phyloP scores from a whole-genome alignment of 2,113 vertebrate genomes.

The Myotis davidii region DNA sequence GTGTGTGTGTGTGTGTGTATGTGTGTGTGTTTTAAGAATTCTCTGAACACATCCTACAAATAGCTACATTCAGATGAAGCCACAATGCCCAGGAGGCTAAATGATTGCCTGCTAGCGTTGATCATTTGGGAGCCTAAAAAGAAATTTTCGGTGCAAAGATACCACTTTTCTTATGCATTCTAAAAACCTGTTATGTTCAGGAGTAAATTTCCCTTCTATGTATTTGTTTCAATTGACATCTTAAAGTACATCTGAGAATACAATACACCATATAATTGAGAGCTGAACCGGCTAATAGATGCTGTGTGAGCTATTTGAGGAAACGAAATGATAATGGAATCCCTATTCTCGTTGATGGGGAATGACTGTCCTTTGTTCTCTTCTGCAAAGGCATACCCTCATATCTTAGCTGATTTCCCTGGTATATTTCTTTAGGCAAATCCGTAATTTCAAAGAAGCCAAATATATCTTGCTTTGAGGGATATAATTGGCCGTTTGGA shows the following conservation, averaged over 20 bases:
- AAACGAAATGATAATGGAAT: conserved; percentile 84
- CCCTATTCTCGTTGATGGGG: conserved; percentile 73
- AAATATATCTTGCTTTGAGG: conserved; percentile 35
- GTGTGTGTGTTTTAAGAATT: background rate
- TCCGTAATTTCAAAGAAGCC: conserved; percentile 73
- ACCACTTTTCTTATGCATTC: conserved; percentile 69
- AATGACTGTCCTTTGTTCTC: conserved; percentile 81
- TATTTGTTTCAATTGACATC: conserved; percentile 66
- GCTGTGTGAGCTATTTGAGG: conserved; percentile 64
- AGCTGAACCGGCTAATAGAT: conserved; percentile 67
- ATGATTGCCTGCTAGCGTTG: conserved; percentile 50
- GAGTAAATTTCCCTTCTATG: conserved; percentile 70
- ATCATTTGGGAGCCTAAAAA: conserved; percentile 68
- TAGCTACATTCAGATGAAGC: conserved; percentile 34
- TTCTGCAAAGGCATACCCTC: conserved; percentile 58
- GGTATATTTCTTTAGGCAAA: conserved; percentile 77
- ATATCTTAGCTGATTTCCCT: conserved; percentile 72
- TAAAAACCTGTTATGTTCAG: conserved; percentile 53
- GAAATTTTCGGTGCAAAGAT: conserved; percentile 49
- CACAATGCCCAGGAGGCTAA: conserved; percentile 35
- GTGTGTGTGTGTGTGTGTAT: background rate
- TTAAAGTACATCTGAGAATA: conserved; percentile 69
- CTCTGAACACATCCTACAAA: conserved; percentile 36
- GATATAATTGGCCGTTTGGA: conserved; percentile 26
- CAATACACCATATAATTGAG: background rate